phyloP scores from a whole-genome alignment of 2,113 vertebrate species.

The Albula glossodonta region DNA sequence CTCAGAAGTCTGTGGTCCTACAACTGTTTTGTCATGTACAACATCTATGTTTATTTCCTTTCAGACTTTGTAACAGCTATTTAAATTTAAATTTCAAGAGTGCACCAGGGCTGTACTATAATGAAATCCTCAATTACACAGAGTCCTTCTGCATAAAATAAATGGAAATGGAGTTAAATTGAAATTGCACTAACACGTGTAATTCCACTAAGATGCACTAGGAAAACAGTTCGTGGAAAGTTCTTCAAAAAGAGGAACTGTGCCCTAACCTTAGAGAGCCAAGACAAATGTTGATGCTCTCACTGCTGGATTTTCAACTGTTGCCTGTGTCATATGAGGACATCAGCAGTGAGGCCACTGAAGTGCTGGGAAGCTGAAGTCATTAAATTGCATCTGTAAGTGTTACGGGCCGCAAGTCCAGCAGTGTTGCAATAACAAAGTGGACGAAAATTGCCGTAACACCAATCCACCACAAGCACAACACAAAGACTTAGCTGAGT shows the following conservation, averaged over 20 bases:
- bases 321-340: not conserved
- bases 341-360: not conserved
- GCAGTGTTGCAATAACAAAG: too few species aligned
- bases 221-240: not conserved
- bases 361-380: not conserved
- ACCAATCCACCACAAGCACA: too few species aligned
- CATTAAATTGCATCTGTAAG: not conserved
- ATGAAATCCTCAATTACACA: not conserved
- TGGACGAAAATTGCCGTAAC: too few species aligned
- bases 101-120: not conserved
- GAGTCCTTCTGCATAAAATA: not conserved
- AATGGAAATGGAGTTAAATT: not conserved
- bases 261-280: not conserved
- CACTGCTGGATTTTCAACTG: not conserved
- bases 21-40: not conserved
- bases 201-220: not conserved
- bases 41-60: too few species aligned
- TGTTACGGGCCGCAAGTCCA: not conserved
- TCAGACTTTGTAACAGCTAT: not conserved
- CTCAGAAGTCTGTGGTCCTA: too few species aligned
- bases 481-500: too few species aligned
- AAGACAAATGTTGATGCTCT: slow-evolving; percentile 2
- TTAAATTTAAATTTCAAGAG: not conserved
- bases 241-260: not conserved
- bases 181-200: not conserved